Percentiles rank a stretch among this genome's conserved stretches.
phyloP scores from a whole-genome alignment of 2,797 vertebrate genomes.

The Toxotes lorentzi region DNA sequence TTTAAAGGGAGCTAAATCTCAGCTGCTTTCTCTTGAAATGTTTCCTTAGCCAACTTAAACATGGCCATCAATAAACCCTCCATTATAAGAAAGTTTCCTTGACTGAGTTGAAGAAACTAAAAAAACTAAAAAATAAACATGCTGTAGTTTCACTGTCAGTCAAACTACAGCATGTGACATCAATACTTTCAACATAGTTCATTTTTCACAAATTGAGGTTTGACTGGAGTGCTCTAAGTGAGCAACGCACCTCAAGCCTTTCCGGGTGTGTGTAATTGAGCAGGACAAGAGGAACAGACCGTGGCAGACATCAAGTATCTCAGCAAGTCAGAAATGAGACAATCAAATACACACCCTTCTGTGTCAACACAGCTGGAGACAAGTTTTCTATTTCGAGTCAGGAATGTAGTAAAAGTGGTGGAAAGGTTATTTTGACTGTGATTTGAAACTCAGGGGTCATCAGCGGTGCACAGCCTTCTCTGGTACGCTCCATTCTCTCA shows the following conservation, averaged over 20 bases:
- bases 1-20: not conserved
- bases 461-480: not conserved
- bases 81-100: not conserved
- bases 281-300: constrained; percentile 61
- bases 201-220: constrained; percentile 54
- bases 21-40: not conserved
- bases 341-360: constrained; percentile 56
- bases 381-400: constrained; percentile 65
- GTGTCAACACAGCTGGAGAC: constrained; percentile 60
- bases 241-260: constrained; percentile 49
- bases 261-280: constrained; percentile 68
- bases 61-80: not conserved
- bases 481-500: not conserved
- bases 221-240: constrained; percentile 34
- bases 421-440: constrained; percentile 61
- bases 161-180: constrained; percentile 16
- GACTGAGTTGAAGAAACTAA: constrained; percentile 5
- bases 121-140: not conserved
- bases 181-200: constrained; percentile 50
- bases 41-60: not conserved
- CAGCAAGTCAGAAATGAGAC: constrained; percentile 57
- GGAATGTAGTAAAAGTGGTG: constrained; percentile 51
- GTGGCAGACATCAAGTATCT: constrained; percentile 66
- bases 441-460: constrained; percentile 66
- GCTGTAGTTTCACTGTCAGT: constrained; percentile 35